These are phyloP conservation scores for Venturia canescens DNA, from an alignment of 1,140 invertebrate genomes.

Conservation along the genomic window DNA sequence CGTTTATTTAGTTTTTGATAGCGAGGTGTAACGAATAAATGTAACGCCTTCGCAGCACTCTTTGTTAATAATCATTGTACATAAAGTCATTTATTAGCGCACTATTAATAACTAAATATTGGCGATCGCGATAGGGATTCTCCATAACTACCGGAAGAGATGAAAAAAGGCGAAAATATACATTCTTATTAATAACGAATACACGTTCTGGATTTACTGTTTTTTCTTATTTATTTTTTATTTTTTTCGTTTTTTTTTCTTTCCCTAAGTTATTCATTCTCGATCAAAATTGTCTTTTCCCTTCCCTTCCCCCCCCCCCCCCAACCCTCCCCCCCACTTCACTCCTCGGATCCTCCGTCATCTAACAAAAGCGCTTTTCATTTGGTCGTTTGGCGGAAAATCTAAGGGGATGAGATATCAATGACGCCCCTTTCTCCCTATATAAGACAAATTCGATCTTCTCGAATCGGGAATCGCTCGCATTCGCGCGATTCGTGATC, in stretches of 20 bases:
- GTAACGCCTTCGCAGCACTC: conserved; percentile 48
- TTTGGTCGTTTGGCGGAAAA: conserved; percentile 21
- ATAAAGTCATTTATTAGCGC: conserved; percentile 75
- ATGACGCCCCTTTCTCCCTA: background rate
- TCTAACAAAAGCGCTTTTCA: conserved; percentile 25
- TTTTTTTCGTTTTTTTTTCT: conserved; percentile 34
- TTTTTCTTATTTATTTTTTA: conserved; percentile 33
- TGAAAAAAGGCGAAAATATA: conserved; percentile 65
- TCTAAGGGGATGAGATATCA: background rate
- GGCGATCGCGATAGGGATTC: conserved; percentile 70
- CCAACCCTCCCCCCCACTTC: too few species aligned
- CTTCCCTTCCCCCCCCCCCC: background rate
- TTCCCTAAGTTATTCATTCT: too few species aligned
- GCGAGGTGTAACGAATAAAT: background rate
- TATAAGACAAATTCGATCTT: conserved; percentile 11
- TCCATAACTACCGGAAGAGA: conserved; percentile 70
- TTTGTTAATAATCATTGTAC: conserved; percentile 76
- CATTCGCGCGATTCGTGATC: background rate
- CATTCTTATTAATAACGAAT: conserved; percentile 75
- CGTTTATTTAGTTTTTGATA: conserved; percentile 46
- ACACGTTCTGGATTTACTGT: too few species aligned
- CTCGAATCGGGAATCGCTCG: conserved; percentile 37
- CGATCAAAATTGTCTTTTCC: background rate
- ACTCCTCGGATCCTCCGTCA: too few species aligned
- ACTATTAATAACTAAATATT: conserved; percentile 74